Evolutionary conservation across 1,140 invertebrate species (phyloP), one percentile per base, ranked within the genome.

Genomic region (Leptopilina boulardi): DNA sequence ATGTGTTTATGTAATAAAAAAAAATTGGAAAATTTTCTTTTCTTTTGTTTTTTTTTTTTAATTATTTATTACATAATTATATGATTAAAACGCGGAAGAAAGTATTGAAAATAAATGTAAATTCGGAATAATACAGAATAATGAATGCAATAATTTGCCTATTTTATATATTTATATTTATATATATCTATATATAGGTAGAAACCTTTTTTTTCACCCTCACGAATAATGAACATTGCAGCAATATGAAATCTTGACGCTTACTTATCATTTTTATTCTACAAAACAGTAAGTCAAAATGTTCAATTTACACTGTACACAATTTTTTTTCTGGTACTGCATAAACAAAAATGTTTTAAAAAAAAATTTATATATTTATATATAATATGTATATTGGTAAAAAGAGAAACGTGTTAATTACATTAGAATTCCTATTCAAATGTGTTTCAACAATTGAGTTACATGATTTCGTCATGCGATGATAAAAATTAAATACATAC

Each of bases 171-270:
- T n/a, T n/a, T n/a, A n/a, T n/a, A n/a, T n/a, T n/a, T n/a, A n/a
- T n/a, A n/a, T n/a, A n/a, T n/a, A n/a, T n/a, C n/a, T n/a, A n/a
- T n/a, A n/a, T n/a, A n/a, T n/a, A n/a, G n/a, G 41, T 73, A 51
- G 15, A 73, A 73, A 74, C 73, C 38, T 56, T 34, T 18, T 51
- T 73, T 51, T 73, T 34, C 34, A 74, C 59, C 59, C 26, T 34
- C 26, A 34, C 21, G 26, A n/a, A 30, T 30, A 30, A 23, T 30
- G 26, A 23, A 30, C 15, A 66, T 66, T 23, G 59, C 59, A 66
- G 59, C 15, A 30, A 66, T 66, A 30, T 30, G 21, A 66, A 66
- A 66, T 66, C 59, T 30, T 30, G 23, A 66, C 11, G 59, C 26
- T 23, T 66, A 66, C 34, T 38, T 38, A 38, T 38, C 34, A 66